Conservation (phyloP, 2,113 vertebrate genomes). For the Thalassarche chlororhynchos region DNA sequence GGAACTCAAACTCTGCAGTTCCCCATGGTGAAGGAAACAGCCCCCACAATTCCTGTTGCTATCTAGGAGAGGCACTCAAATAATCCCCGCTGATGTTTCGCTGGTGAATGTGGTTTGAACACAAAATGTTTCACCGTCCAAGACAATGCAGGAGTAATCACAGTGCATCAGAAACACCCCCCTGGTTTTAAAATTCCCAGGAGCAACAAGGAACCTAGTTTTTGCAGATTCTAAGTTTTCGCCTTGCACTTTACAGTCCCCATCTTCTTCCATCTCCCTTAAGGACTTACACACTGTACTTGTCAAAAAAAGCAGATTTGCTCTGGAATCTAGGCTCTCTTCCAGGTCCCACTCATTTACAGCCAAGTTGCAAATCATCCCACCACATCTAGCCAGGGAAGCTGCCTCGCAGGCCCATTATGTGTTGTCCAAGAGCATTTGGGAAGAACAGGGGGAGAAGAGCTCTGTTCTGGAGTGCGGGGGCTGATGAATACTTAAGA, state of each 20-base stretch:
- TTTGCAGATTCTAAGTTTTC: slow-evolving; percentile 1
- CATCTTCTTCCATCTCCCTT: not conserved
- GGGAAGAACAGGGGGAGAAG: slow-evolving; percentile 6
- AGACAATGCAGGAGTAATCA: not conserved
- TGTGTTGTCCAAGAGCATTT: not conserved
- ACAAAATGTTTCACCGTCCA: not conserved
- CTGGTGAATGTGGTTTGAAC: not conserved
- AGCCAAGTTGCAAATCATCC: slow-evolving; percentile 52
- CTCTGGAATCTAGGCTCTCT: slow-evolving; percentile 50
- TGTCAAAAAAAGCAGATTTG: slow-evolving; percentile 27
- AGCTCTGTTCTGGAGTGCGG: not conserved
- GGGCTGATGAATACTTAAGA: not conserved
- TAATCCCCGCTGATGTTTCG: not conserved
- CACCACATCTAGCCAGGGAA: slow-evolving; percentile 27
- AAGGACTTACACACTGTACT: not conserved
- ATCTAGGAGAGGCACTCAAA: not conserved
- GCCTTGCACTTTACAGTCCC: not conserved
- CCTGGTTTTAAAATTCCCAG: not conserved
- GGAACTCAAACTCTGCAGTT: not conserved
- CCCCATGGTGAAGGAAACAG: not conserved
- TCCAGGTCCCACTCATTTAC: slow-evolving; percentile 47
- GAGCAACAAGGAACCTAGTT: not conserved
- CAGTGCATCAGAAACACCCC: not conserved
- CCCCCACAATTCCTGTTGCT: not conserved
- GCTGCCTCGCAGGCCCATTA: not conserved